These are phyloP conservation scores for Urocyon cinereoargenteus DNA, from an alignment of 2,797 vertebrate genomes.

Conservation along the genomic window DNA sequence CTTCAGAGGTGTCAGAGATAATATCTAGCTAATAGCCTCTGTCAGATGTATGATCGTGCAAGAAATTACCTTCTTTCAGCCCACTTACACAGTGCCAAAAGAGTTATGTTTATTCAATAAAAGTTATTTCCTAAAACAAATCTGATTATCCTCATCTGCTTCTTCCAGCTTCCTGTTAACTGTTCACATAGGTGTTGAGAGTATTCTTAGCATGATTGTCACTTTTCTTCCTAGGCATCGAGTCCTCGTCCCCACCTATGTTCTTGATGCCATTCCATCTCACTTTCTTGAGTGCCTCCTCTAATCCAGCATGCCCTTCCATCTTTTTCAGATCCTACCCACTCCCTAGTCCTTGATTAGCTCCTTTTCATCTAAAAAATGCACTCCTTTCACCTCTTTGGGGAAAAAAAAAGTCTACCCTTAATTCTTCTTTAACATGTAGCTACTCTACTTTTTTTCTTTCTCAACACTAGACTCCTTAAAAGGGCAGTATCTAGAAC, in stretches of 20 bases:
- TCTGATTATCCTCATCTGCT: background rate
- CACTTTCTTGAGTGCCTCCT: background rate
- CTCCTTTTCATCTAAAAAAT: background rate
- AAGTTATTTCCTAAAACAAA: background rate
- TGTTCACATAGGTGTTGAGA: background rate
- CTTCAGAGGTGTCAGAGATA: background rate
- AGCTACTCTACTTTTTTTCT: background rate
- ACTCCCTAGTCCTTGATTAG: background rate
- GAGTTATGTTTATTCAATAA: background rate
- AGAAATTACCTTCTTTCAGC: background rate
- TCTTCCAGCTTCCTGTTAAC: background rate
- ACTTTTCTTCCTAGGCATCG: fast-evolving
- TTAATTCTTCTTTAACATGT: background rate
- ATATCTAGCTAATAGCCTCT: background rate
- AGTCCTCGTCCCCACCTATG: background rate
- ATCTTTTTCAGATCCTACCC: background rate
- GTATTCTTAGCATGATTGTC: background rate
- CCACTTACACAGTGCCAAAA: background rate
- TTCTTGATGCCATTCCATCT: background rate
- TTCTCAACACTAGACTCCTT: background rate
- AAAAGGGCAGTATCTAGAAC: background rate
- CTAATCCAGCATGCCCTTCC: background rate
- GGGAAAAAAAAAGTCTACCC: background rate
- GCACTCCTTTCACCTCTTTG: background rate
- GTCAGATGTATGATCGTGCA: background rate